Evolutionary conservation across 2,113 vertebrate genomes (phyloP).

Genomic region (Anthoscopus minutus): DNA sequence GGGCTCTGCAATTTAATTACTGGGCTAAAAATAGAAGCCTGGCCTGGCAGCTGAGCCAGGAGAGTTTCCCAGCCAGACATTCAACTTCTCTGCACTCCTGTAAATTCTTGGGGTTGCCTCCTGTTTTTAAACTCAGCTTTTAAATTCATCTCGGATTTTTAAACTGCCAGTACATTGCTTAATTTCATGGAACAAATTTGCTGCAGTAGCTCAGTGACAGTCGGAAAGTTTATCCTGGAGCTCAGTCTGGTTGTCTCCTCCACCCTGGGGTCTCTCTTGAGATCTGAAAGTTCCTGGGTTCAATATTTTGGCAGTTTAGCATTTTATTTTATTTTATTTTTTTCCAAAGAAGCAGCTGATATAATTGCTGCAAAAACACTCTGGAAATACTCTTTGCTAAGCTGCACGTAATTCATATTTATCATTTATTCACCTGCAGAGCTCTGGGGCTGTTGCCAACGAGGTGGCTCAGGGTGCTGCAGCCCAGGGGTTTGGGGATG

Average conservation of each 20-base stretch:
- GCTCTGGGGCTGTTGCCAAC: neutral
- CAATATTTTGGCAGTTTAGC: neutral
- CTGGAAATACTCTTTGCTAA: neutral
- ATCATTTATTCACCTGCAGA: neutral
- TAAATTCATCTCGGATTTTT: neutral
- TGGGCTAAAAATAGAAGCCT: neutral
- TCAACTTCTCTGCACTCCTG: neutral
- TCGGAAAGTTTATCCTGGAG: neutral
- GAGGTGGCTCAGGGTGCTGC: neutral
- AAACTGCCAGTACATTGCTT: neutral
- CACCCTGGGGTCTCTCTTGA: neutral
- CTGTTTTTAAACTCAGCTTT: neutral
- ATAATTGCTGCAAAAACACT: neutral
- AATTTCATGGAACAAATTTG: neutral
- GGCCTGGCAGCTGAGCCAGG: neutral
- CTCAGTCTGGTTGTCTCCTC: neutral
- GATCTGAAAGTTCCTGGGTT: neutral
- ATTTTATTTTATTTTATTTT: neutral
- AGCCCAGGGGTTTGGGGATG: neutral
- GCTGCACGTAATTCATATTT: neutral
- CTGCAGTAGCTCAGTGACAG: neutral
- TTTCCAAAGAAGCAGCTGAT: neutral
- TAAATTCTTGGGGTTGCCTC: neutral
- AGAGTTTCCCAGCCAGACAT: neutral
- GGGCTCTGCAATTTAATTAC: neutral